These are phyloP conservation scores for Hypsibius dujardini DNA, from an alignment of 1,140 invertebrate species.

Conservation along the genomic window DNA sequence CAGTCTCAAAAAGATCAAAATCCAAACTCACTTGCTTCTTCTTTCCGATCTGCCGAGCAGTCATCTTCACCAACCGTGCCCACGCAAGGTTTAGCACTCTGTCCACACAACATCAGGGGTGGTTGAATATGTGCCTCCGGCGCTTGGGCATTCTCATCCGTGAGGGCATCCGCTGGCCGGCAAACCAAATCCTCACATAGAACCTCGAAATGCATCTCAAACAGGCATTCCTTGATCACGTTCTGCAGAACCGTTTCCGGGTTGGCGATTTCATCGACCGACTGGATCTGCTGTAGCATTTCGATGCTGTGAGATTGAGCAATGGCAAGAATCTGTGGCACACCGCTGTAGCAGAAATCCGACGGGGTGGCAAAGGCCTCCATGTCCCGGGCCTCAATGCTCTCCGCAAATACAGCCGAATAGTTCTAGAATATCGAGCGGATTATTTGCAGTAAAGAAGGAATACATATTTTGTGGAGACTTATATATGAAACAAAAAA, in stretches of 20 bases:
- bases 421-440: too few relatives aligned
- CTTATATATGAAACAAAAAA: too few relatives aligned
- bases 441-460: too few relatives aligned
- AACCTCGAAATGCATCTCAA: neutral
- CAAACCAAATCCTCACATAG: neutral
- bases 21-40: too few relatives aligned
- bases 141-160: too few relatives aligned
- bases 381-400: neutral
- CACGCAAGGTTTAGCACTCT: neutral
- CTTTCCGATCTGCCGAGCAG: neutral
- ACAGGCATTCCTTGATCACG: neutral
- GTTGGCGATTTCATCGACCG: neutral
- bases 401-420: neutral
- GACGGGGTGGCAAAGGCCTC: neutral
- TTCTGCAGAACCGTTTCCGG: constrained; percentile 2
- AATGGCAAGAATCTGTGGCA: neutral
- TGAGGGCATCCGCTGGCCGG: neutral
- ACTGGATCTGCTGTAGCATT: neutral
- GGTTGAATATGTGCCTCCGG: too few relatives aligned
- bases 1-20: too few relatives aligned
- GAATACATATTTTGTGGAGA: too few relatives aligned
- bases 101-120: too few relatives aligned
- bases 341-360: constrained; percentile 15
- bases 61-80: neutral
- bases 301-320: constrained; percentile 4